phyloP scores from a whole-genome alignment of 2,888 invertebrate species.

The Alviniconcha strummeri region DNA sequence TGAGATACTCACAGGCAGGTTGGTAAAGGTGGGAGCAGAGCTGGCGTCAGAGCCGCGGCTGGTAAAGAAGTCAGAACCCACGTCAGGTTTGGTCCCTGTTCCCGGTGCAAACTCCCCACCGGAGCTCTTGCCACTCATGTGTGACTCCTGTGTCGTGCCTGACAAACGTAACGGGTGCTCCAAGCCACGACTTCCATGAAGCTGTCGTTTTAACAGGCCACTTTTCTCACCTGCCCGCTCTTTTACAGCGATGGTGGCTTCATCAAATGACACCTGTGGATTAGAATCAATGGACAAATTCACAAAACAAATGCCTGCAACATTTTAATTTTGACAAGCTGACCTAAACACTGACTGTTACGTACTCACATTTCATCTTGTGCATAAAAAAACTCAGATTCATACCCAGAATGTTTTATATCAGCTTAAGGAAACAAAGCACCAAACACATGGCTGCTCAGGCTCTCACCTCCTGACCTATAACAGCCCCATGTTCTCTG shows the following conservation, averaged over 20 bases:
- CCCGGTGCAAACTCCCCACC: conserved; percentile 47
- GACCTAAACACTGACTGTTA: too few relatives aligned
- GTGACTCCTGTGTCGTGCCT: conserved; percentile 48
- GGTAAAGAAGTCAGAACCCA: conserved; percentile 57
- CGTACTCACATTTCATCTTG: too few relatives aligned
- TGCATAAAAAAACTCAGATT: too few relatives aligned
- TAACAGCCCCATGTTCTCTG: too few relatives aligned
- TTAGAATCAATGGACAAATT: background rate
- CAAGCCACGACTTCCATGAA: background rate
- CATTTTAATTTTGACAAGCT: too few relatives aligned
- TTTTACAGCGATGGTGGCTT: conserved; percentile 28
- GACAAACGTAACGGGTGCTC: background rate
- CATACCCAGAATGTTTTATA: too few relatives aligned
- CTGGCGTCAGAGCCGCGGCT: conserved; percentile 63
- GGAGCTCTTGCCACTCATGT: conserved; percentile 46
- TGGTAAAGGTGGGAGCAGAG: conserved; percentile 65
- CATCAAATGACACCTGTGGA: conserved; percentile 58
- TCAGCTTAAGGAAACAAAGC: too few relatives aligned
- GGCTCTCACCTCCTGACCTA: too few relatives aligned
- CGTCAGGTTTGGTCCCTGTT: conserved; percentile 60
- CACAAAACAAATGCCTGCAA: too few relatives aligned
- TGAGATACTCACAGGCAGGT: conserved; percentile 55
- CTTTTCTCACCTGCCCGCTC: conserved; percentile 4
- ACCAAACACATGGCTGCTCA: too few relatives aligned
- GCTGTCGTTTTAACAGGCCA: conserved; percentile 13